Percentiles rank a stretch among this genome's conserved stretches.
Evolutionary conservation across 2,797 vertebrate genomes (phyloP).

Genomic region (Tarsius wallacei): DNA sequence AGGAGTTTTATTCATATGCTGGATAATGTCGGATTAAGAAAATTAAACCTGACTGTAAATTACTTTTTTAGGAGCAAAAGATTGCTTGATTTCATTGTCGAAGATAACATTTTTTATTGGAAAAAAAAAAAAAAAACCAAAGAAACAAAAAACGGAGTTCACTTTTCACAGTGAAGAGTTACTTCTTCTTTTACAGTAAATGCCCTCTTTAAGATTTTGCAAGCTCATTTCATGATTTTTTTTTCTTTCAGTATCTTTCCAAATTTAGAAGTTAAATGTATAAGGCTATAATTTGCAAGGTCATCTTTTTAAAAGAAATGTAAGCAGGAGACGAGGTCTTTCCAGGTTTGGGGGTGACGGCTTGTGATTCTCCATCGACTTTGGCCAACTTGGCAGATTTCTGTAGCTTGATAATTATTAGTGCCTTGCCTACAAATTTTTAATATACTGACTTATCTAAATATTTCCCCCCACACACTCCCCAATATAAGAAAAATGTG

Average conservation of each 20-base stretch:
- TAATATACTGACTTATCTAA: constrained; percentile 65
- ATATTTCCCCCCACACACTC: neutral
- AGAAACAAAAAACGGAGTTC: constrained; percentile 17
- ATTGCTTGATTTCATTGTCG: neutral
- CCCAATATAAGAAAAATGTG: constrained; percentile 68
- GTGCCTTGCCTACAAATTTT: neutral
- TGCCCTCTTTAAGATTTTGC: constrained; percentile 70
- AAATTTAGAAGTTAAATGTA: constrained; percentile 81
- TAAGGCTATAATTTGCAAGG: constrained; percentile 76
- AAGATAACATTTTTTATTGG: constrained; percentile 33
- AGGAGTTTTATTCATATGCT: neutral
- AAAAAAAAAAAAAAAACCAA: neutral
- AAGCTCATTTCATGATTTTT: constrained; percentile 62
- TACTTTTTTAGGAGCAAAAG: constrained; percentile 4
- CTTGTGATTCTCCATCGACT: constrained; percentile 47
- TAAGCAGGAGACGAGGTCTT: constrained; percentile 62
- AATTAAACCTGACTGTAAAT: constrained; percentile 34
- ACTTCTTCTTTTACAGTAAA: constrained; percentile 66
- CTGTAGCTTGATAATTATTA: constrained; percentile 38
- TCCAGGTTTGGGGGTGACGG: constrained; percentile 30
- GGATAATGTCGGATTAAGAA: constrained; percentile 49
- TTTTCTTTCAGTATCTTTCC: constrained; percentile 68
- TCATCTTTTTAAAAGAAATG: constrained; percentile 56
- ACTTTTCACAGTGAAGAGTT: constrained; percentile 10
- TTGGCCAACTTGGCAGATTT: constrained; percentile 61